Evolutionary conservation across 1,140 invertebrate species (phyloP), one percentile per base, ranked within the genome.

Genomic region (Lasioglossum baleicum): DNA sequence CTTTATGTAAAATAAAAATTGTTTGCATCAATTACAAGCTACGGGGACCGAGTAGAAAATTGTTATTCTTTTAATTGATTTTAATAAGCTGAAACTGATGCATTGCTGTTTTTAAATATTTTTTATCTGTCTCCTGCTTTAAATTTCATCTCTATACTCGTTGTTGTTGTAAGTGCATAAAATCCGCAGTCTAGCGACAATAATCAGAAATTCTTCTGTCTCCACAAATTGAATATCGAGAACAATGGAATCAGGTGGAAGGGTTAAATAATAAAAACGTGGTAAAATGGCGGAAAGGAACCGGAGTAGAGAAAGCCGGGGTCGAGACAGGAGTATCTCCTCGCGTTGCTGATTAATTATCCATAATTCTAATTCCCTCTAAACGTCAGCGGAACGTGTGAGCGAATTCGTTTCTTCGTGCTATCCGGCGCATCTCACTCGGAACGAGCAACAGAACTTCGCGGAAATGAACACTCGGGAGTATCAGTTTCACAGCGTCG

Each of bases 401-500:
- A 77, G 44, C 56, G 44, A 68, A 70, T 70, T 51, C 66, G 66
- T 44, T 35, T 77, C 66, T 40, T 63, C 66, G 20, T 22, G 56
- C 66, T 76, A 70, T 76, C 75, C 51, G 56, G 53, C 53, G 66
- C 56, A 76, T 63, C 75, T 70, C 44, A 4, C 20, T 8, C 20
- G 20, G 10, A 44, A 22, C 7, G 26, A 70, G 26, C 65, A 76
- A 44, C 67, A 77, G 61, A 71, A 77, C 42, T 56, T 51, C 44
- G 67, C 67, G 67, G 67, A 77, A 77, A 77, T 63, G 66, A 77
- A 76, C 68, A 67, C 56, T 44, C 48, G 67, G 71, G 67, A 76
- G 73, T 84, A 83, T 84, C 83, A 84, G 78, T 84, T 84, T 84
- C 83, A 81, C 70, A 66, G 77, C 60, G 66, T 2, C 44, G 65